Evolutionary conservation across 1,140 invertebrate genomes (phyloP).

Genomic region (Drosophila malerkotliana): DNA sequence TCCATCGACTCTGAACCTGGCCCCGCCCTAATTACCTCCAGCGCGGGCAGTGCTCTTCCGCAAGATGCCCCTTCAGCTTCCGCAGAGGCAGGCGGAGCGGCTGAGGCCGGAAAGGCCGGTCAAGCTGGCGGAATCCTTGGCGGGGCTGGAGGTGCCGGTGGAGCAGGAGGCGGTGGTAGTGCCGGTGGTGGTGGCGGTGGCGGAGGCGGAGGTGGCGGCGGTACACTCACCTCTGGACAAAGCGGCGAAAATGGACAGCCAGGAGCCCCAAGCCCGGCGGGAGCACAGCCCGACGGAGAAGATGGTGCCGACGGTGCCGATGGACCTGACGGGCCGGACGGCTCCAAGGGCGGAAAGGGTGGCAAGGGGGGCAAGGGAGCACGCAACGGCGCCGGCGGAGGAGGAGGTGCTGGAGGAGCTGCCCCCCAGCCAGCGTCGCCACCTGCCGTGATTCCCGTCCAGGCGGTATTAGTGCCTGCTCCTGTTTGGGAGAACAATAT

Average conservation of each 20-base stretch:
- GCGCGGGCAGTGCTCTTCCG: not conserved
- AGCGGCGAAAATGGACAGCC: constrained; percentile 56
- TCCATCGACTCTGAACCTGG: constrained; percentile 15
- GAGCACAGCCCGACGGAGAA: constrained; percentile 65
- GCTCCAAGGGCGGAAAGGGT: constrained; percentile 72
- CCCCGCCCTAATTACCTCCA: not conserved
- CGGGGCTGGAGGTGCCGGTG: constrained; percentile 54
- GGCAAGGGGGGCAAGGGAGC: constrained; percentile 73
- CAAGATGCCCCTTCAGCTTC: constrained; percentile 13
- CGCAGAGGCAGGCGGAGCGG: constrained; percentile 41
- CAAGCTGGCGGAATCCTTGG: constrained; percentile 46
- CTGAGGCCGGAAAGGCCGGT: constrained; percentile 43
- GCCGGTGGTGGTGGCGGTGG: constrained; percentile 63
- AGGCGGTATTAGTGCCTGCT: constrained; percentile 41
- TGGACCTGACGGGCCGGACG: constrained; percentile 59
- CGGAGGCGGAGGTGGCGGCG: constrained; percentile 64
- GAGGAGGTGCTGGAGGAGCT: constrained; percentile 77
- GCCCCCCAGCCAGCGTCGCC: constrained; percentile 63
- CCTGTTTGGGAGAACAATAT: constrained; percentile 67
- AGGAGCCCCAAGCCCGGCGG: constrained; percentile 62
- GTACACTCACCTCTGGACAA: constrained; percentile 60
- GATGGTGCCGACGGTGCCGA: constrained; percentile 73
- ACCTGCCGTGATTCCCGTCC: constrained; percentile 18
- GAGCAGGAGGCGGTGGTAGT: constrained; percentile 45
- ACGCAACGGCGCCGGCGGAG: constrained; percentile 81